Conservation (phyloP, 2,113 vertebrate genomes). For the Xiphophorus maculatus region DNA sequence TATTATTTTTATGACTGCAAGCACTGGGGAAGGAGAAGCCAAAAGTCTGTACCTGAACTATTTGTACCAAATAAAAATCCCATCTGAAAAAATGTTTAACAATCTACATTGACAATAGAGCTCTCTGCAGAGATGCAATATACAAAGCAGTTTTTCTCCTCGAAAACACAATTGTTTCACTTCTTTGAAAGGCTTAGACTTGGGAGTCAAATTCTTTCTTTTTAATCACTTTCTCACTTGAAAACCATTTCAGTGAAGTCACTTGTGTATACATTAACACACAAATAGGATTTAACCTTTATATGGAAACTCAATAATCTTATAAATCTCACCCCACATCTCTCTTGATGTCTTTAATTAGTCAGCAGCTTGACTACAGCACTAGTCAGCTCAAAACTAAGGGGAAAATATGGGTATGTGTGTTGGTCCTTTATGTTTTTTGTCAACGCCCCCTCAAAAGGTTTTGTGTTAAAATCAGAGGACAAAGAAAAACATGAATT, state of each 20-base stretch:
- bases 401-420: neutral
- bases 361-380: constrained; percentile 37
- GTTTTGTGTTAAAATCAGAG: constrained; percentile 13
- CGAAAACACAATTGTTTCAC: neutral
- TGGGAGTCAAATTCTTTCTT: neutral
- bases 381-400: constrained; percentile 35
- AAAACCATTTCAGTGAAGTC: neutral
- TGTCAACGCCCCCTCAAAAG: neutral
- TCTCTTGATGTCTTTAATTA: constrained; percentile 15
- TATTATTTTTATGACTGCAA: too few relatives aligned
- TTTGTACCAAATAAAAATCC: neutral
- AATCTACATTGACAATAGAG: neutral
- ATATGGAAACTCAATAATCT: neutral
- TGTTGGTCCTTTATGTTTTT: neutral
- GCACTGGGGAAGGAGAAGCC: too few relatives aligned
- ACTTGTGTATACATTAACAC: neutral
- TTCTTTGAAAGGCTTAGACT: neutral
- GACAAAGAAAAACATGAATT: neutral
- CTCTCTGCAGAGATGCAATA: neutral
- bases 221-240: neutral
- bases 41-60: neutral
- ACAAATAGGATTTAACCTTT: neutral
- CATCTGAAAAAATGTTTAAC: neutral
- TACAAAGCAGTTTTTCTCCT: neutral
- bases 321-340: constrained; percentile 17